Evolutionary conservation across 2,797 vertebrate species (phyloP).

Genomic region (Leucoraja ocellata): DNA sequence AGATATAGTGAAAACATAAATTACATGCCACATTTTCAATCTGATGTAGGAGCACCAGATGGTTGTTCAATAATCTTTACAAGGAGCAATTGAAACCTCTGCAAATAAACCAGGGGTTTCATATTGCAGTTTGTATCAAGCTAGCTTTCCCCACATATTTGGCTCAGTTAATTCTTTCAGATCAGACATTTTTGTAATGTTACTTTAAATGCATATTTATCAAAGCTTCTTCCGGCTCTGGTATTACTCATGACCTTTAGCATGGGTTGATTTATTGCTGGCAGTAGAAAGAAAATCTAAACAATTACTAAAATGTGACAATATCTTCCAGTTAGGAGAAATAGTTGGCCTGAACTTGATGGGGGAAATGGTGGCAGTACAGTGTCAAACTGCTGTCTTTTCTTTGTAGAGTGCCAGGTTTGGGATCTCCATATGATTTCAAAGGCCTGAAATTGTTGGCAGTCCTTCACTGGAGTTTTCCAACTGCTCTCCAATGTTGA

Average conservation of each 20-base stretch:
- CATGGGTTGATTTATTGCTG: not conserved
- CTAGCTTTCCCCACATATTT: not conserved
- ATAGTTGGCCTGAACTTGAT: no score
- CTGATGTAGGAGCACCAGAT: not conserved
- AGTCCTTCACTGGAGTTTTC: no score
- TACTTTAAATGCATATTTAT: conserved; percentile 10
- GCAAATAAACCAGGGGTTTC: not conserved
- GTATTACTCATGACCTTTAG: not conserved
- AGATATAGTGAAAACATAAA: not conserved
- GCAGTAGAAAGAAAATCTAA: not conserved
- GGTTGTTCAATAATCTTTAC: not conserved
- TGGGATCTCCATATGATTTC: no score
- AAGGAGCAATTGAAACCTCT: not conserved
- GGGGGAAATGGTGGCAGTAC: no score
- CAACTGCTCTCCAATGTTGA: no score
- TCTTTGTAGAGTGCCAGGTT: no score
- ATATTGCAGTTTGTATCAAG: not conserved
- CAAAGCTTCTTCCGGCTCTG: not conserved
- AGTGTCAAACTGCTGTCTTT: no score
- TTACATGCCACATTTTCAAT: not conserved
- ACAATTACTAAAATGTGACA: not conserved
- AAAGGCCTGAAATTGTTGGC: no score
- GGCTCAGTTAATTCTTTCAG: not conserved
- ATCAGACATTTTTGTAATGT: not conserved
- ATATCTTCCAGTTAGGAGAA: not conserved